A percentile compares a stretch with the other conserved stretches of the same genome.
Conservation (phyloP, 2,797 vertebrate genomes). For the Gambelia wislizenii region DNA sequence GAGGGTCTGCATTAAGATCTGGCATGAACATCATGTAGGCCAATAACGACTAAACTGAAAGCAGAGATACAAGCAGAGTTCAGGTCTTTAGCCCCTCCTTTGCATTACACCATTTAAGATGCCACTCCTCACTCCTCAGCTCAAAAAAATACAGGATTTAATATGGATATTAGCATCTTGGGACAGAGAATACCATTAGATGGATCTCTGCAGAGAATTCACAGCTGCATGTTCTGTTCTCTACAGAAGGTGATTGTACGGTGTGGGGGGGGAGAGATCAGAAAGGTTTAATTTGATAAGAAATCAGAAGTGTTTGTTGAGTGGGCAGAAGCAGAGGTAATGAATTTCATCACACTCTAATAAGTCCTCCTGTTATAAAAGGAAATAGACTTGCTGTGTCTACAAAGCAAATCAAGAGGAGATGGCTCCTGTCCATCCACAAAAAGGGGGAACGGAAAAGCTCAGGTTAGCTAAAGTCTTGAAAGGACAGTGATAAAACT, state of each 20-base stretch:
- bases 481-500: neutral
- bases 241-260: neutral
- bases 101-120: neutral
- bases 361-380: neutral
- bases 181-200: neutral
- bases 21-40: too few relatives aligned
- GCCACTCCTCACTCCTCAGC: neutral
- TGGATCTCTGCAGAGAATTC: neutral
- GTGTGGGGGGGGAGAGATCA: neutral
- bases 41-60: neutral
- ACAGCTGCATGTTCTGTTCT: neutral
- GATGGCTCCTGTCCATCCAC: neutral
- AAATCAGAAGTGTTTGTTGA: neutral
- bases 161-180: too few relatives aligned
- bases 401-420: neutral
- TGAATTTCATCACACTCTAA: neutral
- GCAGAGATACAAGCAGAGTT: too few relatives aligned
- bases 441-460: neutral
- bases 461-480: neutral
- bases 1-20: too few relatives aligned
- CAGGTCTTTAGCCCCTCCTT: neutral
- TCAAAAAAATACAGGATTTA: too few relatives aligned
- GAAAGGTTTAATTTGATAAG: conserved; percentile 2
- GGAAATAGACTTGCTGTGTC: neutral
- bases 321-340: neutral